Percentiles rank a stretch among this genome's conserved stretches.
Conservation (phyloP, 2,888 invertebrate species). For the Acronicta psi region DNA sequence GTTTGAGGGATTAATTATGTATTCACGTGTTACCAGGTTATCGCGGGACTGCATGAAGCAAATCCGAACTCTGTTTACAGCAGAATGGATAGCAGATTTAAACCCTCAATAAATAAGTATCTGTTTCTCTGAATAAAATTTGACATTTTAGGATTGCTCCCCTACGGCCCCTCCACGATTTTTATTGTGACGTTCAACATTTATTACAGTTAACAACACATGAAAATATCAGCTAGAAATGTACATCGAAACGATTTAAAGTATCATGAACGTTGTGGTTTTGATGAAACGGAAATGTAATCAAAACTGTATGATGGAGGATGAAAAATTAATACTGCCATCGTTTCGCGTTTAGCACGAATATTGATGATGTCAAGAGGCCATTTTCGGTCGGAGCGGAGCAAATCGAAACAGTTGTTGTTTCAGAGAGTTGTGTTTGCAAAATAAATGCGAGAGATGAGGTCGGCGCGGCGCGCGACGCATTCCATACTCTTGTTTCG, state of each 20-base stretch:
- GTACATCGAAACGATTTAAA: slow-evolving; percentile 29
- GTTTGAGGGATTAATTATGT: slow-evolving; percentile 50
- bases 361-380: slow-evolving; percentile 47
- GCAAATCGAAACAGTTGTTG: slow-evolving; percentile 40
- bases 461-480: slow-evolving; percentile 54
- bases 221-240: neutral
- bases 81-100: slow-evolving; percentile 7
- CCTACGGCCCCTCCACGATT: neutral
- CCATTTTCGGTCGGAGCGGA: slow-evolving; percentile 22
- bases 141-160: too few species aligned
- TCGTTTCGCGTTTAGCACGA: slow-evolving; percentile 37
- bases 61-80: slow-evolving; percentile 14
- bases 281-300: slow-evolving; percentile 32
- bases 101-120: too few species aligned
- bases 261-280: slow-evolving; percentile 25
- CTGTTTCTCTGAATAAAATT: too few species aligned
- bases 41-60: slow-evolving; percentile 15
- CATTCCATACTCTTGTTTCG: slow-evolving; percentile 64
- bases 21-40: slow-evolving; percentile 41
- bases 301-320: slow-evolving; percentile 39
- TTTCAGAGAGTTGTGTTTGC: slow-evolving; percentile 48
- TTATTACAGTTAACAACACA: neutral
- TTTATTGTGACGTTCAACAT: neutral
- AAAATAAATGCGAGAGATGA: slow-evolving; percentile 50
- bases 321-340: slow-evolving; percentile 42